Base-by-base conservation (phyloP, 2,113 vertebrate species). In the Bos javanicus region DNA sequence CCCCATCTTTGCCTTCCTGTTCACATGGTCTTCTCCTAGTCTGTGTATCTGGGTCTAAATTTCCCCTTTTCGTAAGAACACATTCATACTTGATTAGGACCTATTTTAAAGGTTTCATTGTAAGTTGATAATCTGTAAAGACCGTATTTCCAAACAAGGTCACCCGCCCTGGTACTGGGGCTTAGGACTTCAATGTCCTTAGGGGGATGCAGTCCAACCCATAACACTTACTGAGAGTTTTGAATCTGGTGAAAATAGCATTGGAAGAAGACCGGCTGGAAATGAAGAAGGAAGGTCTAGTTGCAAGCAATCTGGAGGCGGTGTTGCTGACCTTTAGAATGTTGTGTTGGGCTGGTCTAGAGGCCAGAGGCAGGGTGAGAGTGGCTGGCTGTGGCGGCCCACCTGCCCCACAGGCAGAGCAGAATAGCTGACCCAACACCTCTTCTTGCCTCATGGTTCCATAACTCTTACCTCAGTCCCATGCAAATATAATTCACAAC, bases 401-500 rank as follows among this genome's bases (percentile, higher is more conserved):
- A 28, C 4, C 33, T 17, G 12, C 28, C 59, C 7, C 6, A 46
- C 50, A 56, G 17, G 52, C 60, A 84, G 33, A 52, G 5, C 5
- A 87, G 71, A 87, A 36, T 33, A 59, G n/a, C 17, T 74, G 84
- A 87, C 39, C 39, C n/a, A 7, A n/a, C 13, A 74, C 33, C 54
- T 33, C 46, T 59, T 76, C 91, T 90, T 14, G 39, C 43, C 25
- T 92, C 52, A 14, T n/a, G 23, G 39, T 92, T 52, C 17, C 74
- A 26, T 86, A 10, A 21, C 43, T 74, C 57, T 62, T 91, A 43
- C 84, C 88, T 89, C 39, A 76, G 78, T 64, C 52, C 48, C 67
- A 48, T 16, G 54, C 56, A 97, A 67, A 90, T 93, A 84, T 83
- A 91, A 91, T 50, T 95, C 71, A 46, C 46, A 91, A 76, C 80